Conservation (phyloP, 2,797 vertebrate genomes). For the Gymnoscopelus microlampas region DNA sequence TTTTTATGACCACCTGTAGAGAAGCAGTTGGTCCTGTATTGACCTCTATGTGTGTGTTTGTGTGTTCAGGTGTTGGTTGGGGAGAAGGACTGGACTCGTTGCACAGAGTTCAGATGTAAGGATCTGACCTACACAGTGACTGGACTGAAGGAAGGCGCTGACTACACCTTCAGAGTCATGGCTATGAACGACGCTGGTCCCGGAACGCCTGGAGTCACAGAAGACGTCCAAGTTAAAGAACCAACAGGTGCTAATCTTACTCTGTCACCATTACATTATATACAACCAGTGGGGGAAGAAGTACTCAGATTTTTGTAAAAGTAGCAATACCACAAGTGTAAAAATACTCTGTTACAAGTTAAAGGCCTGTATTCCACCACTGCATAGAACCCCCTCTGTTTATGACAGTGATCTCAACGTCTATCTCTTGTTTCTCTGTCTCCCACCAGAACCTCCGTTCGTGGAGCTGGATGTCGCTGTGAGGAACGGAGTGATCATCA, state of each 20-base stretch:
- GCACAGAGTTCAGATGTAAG: constrained; percentile 93
- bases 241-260: constrained; percentile 86
- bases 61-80: constrained; percentile 78
- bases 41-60: background rate
- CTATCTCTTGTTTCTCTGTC: background rate
- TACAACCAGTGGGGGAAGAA: too few species aligned
- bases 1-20: too few species aligned
- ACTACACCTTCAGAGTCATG: constrained; percentile 93
- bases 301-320: too few species aligned
- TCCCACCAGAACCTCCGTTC: constrained; percentile 84
- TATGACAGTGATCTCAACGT: background rate
- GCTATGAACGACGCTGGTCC: constrained; percentile 93
- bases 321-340: too few species aligned
- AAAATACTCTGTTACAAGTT: too few species aligned
- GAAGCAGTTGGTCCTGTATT: too few species aligned
- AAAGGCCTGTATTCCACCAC: too few species aligned
- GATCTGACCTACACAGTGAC: constrained; percentile 88
- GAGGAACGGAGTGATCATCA: constrained; percentile 90
- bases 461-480: constrained; percentile 91
- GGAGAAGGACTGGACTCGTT: constrained; percentile 93
- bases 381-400: too few species aligned
- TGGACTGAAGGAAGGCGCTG: constrained; percentile 92
- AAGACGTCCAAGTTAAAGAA: constrained; percentile 90
- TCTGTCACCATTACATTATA: background rate
- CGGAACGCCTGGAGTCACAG: constrained; percentile 93